Evolutionary conservation across 23 tunicate species (phyloP).

Genomic region (Styela plicata): DNA sequence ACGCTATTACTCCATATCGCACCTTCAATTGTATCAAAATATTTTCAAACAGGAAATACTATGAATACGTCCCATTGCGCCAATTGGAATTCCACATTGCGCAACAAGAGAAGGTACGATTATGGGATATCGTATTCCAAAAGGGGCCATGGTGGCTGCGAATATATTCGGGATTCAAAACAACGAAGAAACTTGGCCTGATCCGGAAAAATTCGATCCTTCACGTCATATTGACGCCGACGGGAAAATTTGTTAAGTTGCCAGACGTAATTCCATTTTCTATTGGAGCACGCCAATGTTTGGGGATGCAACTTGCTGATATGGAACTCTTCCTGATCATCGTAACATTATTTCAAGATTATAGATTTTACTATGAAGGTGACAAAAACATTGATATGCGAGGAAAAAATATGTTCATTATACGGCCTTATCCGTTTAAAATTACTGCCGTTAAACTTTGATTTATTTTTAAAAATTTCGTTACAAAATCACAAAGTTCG

Average conservation of each 20-base stretch:
- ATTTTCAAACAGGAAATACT: constrained; percentile 30
- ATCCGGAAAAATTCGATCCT: constrained; percentile 58
- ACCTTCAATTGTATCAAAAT: neutral
- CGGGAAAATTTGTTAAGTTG: constrained; percentile 56
- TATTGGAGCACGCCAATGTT: constrained; percentile 54
- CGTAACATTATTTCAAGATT: constrained; percentile 38
- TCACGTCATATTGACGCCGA: constrained; percentile 47
- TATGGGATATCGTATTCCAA: constrained; percentile 52
- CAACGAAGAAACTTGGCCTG: constrained; percentile 48
- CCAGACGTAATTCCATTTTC: constrained; percentile 36
- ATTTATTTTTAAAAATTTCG: no score
- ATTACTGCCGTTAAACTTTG: constrained; percentile 11
- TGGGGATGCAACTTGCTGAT: constrained; percentile 62
- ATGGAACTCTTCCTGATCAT: constrained; percentile 57
- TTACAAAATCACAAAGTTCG: no score
- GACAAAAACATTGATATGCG: constrained; percentile 44
- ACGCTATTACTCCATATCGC: no score
- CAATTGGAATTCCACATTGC: constrained; percentile 40
- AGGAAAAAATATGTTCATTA: constrained; percentile 29
- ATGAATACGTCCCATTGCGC: constrained; percentile 42
- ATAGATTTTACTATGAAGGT: constrained; percentile 26
- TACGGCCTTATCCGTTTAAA: constrained; percentile 28
- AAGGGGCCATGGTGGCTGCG: constrained; percentile 35
- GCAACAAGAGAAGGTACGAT: constrained; percentile 29
- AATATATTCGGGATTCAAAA: constrained; percentile 52